Base-by-base conservation (phyloP, 2,888 invertebrate species). In the Lymantria monacha region DNA sequence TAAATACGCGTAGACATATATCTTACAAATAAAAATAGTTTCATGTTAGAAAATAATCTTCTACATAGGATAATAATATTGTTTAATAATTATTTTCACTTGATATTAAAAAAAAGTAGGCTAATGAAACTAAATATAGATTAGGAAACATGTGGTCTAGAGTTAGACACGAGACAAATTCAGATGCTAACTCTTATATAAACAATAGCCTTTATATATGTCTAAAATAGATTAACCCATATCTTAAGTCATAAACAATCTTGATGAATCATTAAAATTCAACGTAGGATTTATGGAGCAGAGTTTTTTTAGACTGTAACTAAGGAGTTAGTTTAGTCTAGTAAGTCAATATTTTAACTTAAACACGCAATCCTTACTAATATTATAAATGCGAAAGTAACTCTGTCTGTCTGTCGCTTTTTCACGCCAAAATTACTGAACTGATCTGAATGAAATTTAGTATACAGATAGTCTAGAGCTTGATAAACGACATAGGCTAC, bases 101-200 rank as follows among this genome's bases (percentile, higher is more conserved):
- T 22, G 5, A 22, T 3, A 22, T 22, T 22, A 22, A 22, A 22
- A 22, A 22, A 22, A 22, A 22, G 5, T 22, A 22, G 22, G 22
- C 22, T 22, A 22, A 48, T 52, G 51, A 54, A 2, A 41, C 41
- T 38, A 38, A 12, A 38, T 31, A 31, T 30, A 13, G 15, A 7
- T 7, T 33, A 30, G 13, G 15, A 46, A 70, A 67, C 70, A 76
- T 73, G 69, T 73, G 73, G 59, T 65, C 63, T 63, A 67, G 70
- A 70, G 65, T 62, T 66, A 70, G 72, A 67, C 68, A 69, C 64
- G 57, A 70, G 58, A 45, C 57, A 60, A 51, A 53, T 61, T 66
- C 61, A 67, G 61, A 69, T 58, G 47, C 51, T 57, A 57, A 49
- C 43, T 57, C 48, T 64, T 50, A 48, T 64, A 56, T 69, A 71